These are phyloP conservation scores for Cenopis cana DNA, from an alignment of 2,888 invertebrate species.

Conservation along the genomic window DNA sequence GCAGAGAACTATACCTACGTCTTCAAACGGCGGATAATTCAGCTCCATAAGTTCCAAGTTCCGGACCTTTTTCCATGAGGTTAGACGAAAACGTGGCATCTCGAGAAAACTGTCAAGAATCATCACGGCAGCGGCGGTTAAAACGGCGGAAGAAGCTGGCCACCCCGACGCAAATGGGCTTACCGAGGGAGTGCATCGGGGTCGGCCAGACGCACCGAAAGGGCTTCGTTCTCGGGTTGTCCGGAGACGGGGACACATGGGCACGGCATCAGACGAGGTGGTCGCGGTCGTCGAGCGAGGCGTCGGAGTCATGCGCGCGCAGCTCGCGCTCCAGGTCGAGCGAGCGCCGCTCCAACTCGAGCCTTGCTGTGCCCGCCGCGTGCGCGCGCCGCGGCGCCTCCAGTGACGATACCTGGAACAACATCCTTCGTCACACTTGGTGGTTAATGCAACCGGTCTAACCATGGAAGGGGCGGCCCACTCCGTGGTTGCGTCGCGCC, in stretches of 20 bases:
- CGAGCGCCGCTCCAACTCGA: slow-evolving; percentile 79
- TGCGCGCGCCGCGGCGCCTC: slow-evolving; percentile 66
- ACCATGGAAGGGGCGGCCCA: no score
- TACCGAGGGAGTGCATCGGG: neutral
- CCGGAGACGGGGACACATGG: neutral
- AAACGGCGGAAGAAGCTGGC: neutral
- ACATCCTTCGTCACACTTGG: no score
- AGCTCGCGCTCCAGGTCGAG: slow-evolving; percentile 82
- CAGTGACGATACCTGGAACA: slow-evolving; percentile 74
- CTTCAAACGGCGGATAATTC: no score
- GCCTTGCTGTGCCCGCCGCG: slow-evolving; percentile 60
- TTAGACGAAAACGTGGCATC: neutral
- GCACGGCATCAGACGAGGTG: slow-evolving; percentile 69
- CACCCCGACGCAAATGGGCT: neutral
- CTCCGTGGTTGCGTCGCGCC: no score
- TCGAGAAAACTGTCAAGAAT: neutral
- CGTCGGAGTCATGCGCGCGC: slow-evolving; percentile 76
- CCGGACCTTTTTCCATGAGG: no score
- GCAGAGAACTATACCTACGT: neutral
- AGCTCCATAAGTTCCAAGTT: no score
- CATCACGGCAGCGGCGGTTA: slow-evolving; percentile 8
- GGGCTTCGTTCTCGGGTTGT: neutral
- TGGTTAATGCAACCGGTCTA: no score
- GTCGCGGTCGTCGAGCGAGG: slow-evolving; percentile 78
- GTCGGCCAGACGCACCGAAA: neutral